A percentile compares a stretch with the other conserved stretches of the same genome.
These are phyloP conservation scores for Desmodus rotundus DNA, from an alignment of 2,113 vertebrate genomes.

Conservation along the genomic window DNA sequence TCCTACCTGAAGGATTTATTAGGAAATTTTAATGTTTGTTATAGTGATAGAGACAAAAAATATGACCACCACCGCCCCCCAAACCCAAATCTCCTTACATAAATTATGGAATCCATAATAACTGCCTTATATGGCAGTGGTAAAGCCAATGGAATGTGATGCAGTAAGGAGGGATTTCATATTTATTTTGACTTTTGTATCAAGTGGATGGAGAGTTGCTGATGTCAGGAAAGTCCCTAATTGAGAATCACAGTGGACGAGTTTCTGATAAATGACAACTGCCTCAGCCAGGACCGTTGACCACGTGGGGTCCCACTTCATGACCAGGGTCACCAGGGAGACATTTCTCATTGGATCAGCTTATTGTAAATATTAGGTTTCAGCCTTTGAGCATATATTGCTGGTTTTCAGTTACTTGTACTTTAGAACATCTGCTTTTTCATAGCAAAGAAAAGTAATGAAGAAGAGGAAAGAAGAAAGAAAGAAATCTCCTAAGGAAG, in stretches of 20 bases:
- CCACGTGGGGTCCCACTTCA: conserved; percentile 74
- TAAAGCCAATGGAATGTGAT: not conserved
- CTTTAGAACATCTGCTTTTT: conserved; percentile 83
- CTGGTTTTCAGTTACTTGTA: conserved; percentile 80
- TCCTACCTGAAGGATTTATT: conserved; percentile 37
- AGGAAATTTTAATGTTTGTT: conserved; percentile 37
- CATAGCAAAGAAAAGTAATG: conserved; percentile 53
- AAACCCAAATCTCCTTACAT: not conserved
- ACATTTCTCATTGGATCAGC: conserved; percentile 78
- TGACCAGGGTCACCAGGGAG: conserved; percentile 81
- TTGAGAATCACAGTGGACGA: conserved; percentile 74
- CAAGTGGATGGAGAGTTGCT: not conserved
- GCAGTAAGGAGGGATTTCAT: conserved; percentile 49
- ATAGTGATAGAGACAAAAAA: not conserved
- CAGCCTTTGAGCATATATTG: conserved; percentile 77
- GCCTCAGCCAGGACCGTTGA: conserved; percentile 70
- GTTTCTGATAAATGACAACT: conserved; percentile 80
- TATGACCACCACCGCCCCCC: not conserved
- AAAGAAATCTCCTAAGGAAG: conserved; percentile 65
- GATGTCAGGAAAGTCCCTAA: not conserved
- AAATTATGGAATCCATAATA: conserved; percentile 31
- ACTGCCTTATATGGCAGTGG: not conserved
- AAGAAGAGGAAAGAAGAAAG: conserved; percentile 58
- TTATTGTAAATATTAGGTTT: conserved; percentile 81
- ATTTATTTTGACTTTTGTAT: conserved; percentile 72